These are phyloP conservation scores for Parnassius mnemosyne DNA, from an alignment of 2,888 invertebrate species.

Conservation along the genomic window DNA sequence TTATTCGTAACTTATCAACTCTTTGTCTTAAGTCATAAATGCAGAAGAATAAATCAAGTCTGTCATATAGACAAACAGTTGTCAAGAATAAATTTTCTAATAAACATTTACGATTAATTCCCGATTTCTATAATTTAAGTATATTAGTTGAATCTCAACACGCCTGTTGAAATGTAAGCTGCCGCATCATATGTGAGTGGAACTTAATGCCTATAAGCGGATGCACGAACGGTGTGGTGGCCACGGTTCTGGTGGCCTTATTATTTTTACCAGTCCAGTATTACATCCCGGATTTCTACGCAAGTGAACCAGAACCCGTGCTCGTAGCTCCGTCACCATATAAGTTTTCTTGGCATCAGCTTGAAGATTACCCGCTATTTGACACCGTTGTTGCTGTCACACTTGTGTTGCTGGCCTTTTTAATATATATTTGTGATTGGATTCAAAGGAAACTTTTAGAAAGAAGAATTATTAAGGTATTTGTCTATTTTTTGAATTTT, in stretches of 20 bases:
- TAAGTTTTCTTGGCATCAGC: conserved; percentile 34
- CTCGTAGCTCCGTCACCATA: conserved; percentile 29
- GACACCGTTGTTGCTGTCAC: conserved; percentile 51
- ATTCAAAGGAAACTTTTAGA: conserved; percentile 67
- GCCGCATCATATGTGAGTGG: conserved; percentile 3
- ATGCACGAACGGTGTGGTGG: conserved; percentile 54
- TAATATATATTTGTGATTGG: conserved; percentile 60
- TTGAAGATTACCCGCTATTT: conserved; percentile 45
- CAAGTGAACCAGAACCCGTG: conserved; percentile 35
- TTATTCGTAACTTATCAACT: too few relatives aligned
- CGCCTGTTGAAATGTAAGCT: conserved; percentile 5
- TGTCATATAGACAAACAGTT: conserved; percentile 1
- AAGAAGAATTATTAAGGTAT: conserved; percentile 61
- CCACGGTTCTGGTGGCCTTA: conserved; percentile 50
- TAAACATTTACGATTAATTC: background rate
- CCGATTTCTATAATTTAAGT: background rate
- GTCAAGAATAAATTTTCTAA: conserved; percentile 2
- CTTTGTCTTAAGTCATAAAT: background rate
- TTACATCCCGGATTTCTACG: conserved; percentile 50
- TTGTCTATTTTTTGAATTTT: too few relatives aligned
- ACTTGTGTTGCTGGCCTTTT: conserved; percentile 45
- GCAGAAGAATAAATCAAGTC: conserved; percentile 1
- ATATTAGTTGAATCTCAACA: background rate
- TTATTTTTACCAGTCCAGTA: conserved; percentile 60
- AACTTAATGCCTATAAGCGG: conserved; percentile 52